Evolutionary conservation across 2,888 invertebrate genomes (phyloP), one percentile per base, ranked within the genome.

Genomic region (Pollenia griseotomentosa): DNA sequence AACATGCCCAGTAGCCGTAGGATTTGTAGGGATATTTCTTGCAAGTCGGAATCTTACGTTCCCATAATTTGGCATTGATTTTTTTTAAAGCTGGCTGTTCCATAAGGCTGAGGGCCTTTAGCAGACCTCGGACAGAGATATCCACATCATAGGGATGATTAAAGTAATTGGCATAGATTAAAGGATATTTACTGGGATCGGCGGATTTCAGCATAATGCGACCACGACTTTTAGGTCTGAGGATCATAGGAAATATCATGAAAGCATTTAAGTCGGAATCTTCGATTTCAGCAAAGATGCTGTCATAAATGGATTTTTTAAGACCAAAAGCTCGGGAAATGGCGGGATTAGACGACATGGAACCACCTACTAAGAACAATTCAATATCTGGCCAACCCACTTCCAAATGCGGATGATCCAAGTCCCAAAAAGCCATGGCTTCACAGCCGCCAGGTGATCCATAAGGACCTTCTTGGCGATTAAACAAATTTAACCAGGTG

Each of bases 191-290:
- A 23, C 94, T 94, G 0, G 96, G 96, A 91, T 97, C 95, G 0
- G 91, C 94, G 71, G 95, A 94, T 89, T 94, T 95, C 14, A 97
- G 93, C 90, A 95, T 95, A 16, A 97, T 92, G 80, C 94, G 93
- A 1, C 97, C 97, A n/a, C 95, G 94, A 46, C 96, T 96, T 90
- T 95, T 95, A 0, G 97, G 96, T 70, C 96, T 94, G 93, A 97
- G 90, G 2, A 96, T 91, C 94, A 95, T 95, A 2, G 96, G 95
- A 75, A 95, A 94, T 68, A 95, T 94, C 90, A 94, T 94, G 92
- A 95, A 96, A 0, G 95, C 93, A 55, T 95, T 91, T 23, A 92
- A 85, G 2, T 90, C 86, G 33, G 87, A 90, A 5, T 90, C 89
- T 77, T 93, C 92, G 14, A 93, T 93, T 46, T 94, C 90, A 0